phyloP scores from a whole-genome alignment of 2,888 invertebrate genomes.

The Patella depressa region DNA sequence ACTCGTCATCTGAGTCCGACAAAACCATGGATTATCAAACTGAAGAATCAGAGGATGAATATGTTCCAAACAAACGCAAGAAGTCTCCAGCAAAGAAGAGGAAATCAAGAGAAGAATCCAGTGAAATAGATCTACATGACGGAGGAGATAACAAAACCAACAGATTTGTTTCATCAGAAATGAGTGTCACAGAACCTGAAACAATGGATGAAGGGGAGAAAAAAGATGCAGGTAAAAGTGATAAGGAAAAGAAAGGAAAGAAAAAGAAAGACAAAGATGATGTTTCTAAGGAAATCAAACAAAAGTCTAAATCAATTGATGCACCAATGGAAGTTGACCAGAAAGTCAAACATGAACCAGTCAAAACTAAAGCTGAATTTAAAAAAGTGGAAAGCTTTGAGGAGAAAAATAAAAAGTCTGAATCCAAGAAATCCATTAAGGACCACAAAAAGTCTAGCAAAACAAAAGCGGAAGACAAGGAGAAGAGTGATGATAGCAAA shows the following conservation, averaged over 20 bases:
- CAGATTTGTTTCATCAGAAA: slow-evolving; percentile 16
- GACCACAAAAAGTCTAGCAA: slow-evolving; percentile 29
- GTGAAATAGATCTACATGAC: slow-evolving; percentile 16
- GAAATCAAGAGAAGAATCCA: slow-evolving; percentile 36
- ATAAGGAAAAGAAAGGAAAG: slow-evolving; percentile 18
- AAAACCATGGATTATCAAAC: slow-evolving; percentile 19
- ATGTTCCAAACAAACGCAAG: slow-evolving; percentile 18
- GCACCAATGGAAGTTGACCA: not conserved
- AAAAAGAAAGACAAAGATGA: slow-evolving; percentile 22
- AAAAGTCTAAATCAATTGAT: slow-evolving; percentile 21
- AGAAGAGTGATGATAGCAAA: slow-evolving; percentile 23
- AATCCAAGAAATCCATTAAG: slow-evolving; percentile 27
- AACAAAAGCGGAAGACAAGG: slow-evolving; percentile 22
- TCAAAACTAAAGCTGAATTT: slow-evolving; percentile 9
- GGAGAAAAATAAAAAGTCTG: slow-evolving; percentile 31
- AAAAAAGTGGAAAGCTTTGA: slow-evolving; percentile 27
- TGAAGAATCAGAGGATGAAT: slow-evolving; percentile 35
- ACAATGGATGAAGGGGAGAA: slow-evolving; percentile 39
- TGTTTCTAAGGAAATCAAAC: slow-evolving; percentile 21
- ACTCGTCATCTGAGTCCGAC: slow-evolving; percentile 41
- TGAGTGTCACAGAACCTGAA: slow-evolving; percentile 36
- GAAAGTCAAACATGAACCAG: slow-evolving; percentile 13
- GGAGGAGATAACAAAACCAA: slow-evolving; percentile 12
- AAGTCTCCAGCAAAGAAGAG: slow-evolving; percentile 37
- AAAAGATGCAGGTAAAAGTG: slow-evolving; percentile 22